These are phyloP conservation scores for Drosophila nr. fundita DNA, from an alignment of 2,888 invertebrate genomes.

Conservation along the genomic window DNA sequence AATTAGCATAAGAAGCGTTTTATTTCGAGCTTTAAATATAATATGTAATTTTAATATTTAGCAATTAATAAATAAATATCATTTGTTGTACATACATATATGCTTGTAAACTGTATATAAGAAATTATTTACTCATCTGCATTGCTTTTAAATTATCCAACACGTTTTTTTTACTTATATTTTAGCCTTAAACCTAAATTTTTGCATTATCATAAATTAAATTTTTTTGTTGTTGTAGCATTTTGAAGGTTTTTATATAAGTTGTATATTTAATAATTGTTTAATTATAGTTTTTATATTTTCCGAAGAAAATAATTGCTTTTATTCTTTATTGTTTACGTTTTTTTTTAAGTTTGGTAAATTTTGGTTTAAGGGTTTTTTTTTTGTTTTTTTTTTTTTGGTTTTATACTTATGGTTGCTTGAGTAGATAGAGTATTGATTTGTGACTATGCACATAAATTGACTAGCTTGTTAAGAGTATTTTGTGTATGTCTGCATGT, in stretches of 20 bases:
- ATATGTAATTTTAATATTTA: constrained; percentile 36
- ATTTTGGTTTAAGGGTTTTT: constrained; percentile 22
- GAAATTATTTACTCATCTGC: constrained; percentile 33
- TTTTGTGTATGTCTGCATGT: constrained; percentile 20
- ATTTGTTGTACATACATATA: constrained; percentile 31
- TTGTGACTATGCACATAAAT: constrained; percentile 69
- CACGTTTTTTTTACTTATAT: constrained; percentile 49
- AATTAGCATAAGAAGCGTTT: constrained; percentile 67
- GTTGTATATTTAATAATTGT: constrained; percentile 36
- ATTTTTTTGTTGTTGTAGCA: constrained; percentile 23
- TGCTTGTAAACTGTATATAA: constrained; percentile 21
- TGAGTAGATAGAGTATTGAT: constrained; percentile 45
- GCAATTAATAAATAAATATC: constrained; percentile 68
- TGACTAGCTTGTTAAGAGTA: constrained; percentile 67
- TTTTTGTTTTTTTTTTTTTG: not conserved
- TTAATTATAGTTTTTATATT: constrained; percentile 59
- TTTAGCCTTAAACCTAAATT: constrained; percentile 50
- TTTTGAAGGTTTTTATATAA: constrained; percentile 42
- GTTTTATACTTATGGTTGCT: constrained; percentile 59
- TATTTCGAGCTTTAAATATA: constrained; percentile 33
- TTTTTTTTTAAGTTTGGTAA: constrained; percentile 31
- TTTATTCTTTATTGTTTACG: constrained; percentile 69
- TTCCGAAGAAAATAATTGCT: constrained; percentile 80
- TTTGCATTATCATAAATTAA: constrained; percentile 33
- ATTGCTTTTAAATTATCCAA: constrained; percentile 66